Base-by-base conservation (phyloP, 2,888 invertebrate species). In the Entomobrya proxima region DNA sequence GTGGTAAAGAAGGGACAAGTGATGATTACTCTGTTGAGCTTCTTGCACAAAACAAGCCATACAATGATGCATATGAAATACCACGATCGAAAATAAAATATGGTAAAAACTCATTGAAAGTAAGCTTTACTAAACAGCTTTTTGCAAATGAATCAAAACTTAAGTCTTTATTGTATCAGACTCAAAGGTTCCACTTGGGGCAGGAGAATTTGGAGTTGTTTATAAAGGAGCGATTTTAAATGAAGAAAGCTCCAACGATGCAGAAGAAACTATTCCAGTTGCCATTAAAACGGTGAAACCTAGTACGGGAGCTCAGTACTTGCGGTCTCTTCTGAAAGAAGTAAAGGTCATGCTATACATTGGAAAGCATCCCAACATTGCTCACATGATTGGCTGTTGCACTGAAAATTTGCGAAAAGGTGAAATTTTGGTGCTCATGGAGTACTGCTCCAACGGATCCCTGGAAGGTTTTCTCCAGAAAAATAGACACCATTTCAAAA, bases 221-320 rank as follows among this genome's bases (percentile, higher is more conserved):
- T 87, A 82, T 37, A 80, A 78, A 69, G 87, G 87, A 18, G 32
- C 44, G 0, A 13, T 85, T 4, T 30, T 35, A 7, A 55, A 32
- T 13, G 37, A n/a, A 3, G 64, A 64, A 30, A 5, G 30, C 24
- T 21, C 18, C 52, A 21, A 4, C 2, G 15, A 18, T 37, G n/a
- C 18, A 1, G 27, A 40, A 5, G 44, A 35, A 13, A n/a, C 24
- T n/a, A 76, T 67, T 18, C n/a, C 47, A 18, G 85, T 85, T 0
- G 87, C 87, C 7, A 61, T 87, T 15, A 87, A 87, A 87, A 85
- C 87, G 9, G 6, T 78, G 0, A 76, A 37, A n/a, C 61, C 85
- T 5, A 44, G 37, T 52, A 7, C 82, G 2, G 40, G 52, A 0
- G 24, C 55, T n/a, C 15, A 69, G 7, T 61, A 74, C 24, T 52